Evolutionary conservation across 2,888 invertebrate species (phyloP).

Genomic region (Iselma pallidipennis): DNA sequence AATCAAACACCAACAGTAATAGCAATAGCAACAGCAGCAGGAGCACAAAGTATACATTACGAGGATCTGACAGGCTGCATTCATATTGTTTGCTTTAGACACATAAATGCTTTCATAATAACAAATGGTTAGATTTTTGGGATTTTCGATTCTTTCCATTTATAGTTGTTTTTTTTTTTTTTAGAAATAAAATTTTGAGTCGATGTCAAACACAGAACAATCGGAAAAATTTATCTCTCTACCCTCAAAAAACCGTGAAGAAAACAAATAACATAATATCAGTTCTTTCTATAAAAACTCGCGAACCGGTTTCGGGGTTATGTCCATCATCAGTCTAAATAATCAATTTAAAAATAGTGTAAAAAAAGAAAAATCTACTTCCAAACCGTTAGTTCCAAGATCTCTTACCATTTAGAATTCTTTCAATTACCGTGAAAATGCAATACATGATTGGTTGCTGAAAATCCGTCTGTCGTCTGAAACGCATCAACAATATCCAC

Average conservation of each 20-base stretch:
- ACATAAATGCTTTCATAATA: constrained; percentile 35
- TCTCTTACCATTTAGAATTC: background rate
- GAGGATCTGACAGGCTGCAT: constrained; percentile 25
- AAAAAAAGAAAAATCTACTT: constrained; percentile 2
- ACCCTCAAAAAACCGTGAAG: no score
- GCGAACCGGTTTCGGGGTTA: no score
- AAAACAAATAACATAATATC: background rate
- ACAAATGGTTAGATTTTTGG: constrained; percentile 36
- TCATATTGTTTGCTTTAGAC: constrained; percentile 29
- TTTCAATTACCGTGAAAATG: constrained; percentile 5
- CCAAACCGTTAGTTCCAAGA: constrained; percentile 1
- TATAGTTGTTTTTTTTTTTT: no score
- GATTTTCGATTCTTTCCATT: constrained; percentile 30
- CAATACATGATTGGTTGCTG: background rate
- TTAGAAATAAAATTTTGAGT: no score
- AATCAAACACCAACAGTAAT: background rate
- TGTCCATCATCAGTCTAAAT: no score
- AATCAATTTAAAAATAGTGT: no score
- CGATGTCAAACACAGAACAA: no score
- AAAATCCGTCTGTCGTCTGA: background rate
- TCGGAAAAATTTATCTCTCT: no score
- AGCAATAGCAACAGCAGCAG: background rate
- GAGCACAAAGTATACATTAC: constrained; percentile 27
- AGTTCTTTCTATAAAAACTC: background rate
- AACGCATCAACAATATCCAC: background rate